Percentiles rank a stretch among this genome's conserved stretches.
These are phyloP conservation scores for Phymorhynchus buccinoides DNA, from an alignment of 1,140 invertebrate species.

Conservation along the genomic window DNA sequence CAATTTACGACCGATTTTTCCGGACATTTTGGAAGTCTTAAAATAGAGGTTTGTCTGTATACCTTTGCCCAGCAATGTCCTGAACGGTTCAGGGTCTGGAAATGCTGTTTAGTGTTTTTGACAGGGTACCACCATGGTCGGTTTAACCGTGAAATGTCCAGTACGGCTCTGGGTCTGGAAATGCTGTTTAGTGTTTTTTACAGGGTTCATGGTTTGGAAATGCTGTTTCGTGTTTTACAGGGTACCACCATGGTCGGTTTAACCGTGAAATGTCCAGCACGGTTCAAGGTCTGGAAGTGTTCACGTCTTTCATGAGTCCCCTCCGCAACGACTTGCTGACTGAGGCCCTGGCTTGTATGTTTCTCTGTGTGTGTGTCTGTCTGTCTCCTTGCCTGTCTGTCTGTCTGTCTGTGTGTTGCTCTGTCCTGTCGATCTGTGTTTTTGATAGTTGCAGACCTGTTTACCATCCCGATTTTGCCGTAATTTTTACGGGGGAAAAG, in stretches of 20 bases:
- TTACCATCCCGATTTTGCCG: background rate
- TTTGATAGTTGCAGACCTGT: background rate
- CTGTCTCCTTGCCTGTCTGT: background rate
- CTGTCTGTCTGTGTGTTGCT: background rate
- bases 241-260: background rate
- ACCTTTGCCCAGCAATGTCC: too few species aligned
- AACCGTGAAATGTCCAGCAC: slow-evolving; percentile 1
- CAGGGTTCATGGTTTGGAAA: too few species aligned
- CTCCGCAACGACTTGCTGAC: slow-evolving; percentile 84
- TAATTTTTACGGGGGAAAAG: too few species aligned
- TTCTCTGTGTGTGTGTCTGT: background rate
- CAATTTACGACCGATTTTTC: too few species aligned
- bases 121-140: too few species aligned
- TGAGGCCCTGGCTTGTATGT: slow-evolving; percentile 78
- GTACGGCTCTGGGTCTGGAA: too few species aligned
- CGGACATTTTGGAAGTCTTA: too few species aligned
- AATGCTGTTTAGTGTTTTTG: background rate
- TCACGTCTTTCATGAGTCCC: slow-evolving; percentile 78
- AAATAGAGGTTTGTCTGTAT: background rate
- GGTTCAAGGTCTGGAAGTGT: slow-evolving; percentile 28
- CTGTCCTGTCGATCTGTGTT: background rate
- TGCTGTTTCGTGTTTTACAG: background rate
- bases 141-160: background rate
- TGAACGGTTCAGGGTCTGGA: background rate
- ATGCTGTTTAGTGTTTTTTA: too few species aligned